Evolutionary conservation across 1,140 invertebrate species (phyloP).

Genomic region (Gerris buenoi): DNA sequence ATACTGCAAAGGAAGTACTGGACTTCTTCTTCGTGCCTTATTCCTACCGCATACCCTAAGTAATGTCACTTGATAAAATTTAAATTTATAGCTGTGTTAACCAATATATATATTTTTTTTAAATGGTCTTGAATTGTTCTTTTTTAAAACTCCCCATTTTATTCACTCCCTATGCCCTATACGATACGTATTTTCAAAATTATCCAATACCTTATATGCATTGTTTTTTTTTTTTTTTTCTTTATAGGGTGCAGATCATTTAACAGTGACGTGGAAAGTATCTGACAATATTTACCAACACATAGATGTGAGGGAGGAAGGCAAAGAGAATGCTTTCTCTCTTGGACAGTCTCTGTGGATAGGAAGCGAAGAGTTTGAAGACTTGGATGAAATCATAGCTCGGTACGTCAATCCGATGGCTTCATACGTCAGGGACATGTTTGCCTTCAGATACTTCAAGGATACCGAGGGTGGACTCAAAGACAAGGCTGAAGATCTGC

Average conservation of each 20-base stretch:
- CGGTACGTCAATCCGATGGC: constrained; percentile 94
- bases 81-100: no score
- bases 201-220: no score
- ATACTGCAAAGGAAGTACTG: no score
- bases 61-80: no score
- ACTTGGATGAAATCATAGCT: constrained; percentile 97
- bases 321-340: constrained; percentile 93
- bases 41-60: no score
- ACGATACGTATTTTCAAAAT: no score
- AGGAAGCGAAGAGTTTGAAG: constrained; percentile 84
- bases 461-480: constrained; percentile 50
- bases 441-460: constrained; percentile 83
- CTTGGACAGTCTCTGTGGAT: constrained; percentile 81
- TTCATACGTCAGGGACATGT: constrained; percentile 70
- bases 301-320: constrained; percentile 87
- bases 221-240: no score
- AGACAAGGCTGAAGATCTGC: constrained; percentile 71
- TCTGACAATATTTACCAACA: constrained; percentile 86
- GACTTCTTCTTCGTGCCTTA: no score
- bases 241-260: constrained; percentile 82
- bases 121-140: no score
- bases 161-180: no score
- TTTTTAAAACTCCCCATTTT: no score
- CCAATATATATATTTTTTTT: no score
- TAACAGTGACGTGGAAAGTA: constrained; percentile 98